These are phyloP conservation scores for Limulus polyphemus DNA, from an alignment of 2,888 invertebrate genomes.

Conservation along the genomic window DNA sequence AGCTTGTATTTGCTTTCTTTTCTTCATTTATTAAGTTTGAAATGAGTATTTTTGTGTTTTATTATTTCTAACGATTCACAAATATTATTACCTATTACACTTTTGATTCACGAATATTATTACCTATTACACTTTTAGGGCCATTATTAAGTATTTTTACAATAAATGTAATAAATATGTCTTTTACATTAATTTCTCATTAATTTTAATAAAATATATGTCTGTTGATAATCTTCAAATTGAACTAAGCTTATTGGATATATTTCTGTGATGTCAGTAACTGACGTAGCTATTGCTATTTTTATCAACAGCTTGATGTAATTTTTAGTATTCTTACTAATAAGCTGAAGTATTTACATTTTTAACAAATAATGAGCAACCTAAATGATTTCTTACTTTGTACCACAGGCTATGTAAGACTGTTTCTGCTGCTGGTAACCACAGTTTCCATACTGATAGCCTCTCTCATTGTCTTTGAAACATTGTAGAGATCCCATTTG, in stretches of 20 bases:
- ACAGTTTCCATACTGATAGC: conserved; percentile 74
- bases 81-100: background rate
- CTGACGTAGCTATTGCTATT: background rate
- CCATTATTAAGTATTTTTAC: too few species aligned
- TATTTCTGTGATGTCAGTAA: too few species aligned
- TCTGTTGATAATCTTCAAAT: too few species aligned
- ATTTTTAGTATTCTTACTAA: background rate
- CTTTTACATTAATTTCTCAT: too few species aligned
- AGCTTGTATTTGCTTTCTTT: too few species aligned
- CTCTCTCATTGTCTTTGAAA: conserved; percentile 67
- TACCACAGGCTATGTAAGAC: conserved; percentile 55
- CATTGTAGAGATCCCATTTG: conserved; percentile 66
- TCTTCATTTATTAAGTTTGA: too few species aligned
- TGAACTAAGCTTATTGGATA: too few species aligned
- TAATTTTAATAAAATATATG: too few species aligned
- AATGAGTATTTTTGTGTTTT: too few species aligned
- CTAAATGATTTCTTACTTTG: conserved; percentile 44
- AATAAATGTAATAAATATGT: too few species aligned
- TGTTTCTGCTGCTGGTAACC: conserved; percentile 67
- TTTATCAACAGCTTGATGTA: background rate
- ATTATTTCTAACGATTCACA: background rate
- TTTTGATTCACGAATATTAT: background rate
- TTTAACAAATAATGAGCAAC: background rate
- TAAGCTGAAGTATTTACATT: background rate
- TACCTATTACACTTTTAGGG: background rate